phyloP scores from a whole-genome alignment of 2,113 vertebrate species.

The Pomatostomus ruficeps region DNA sequence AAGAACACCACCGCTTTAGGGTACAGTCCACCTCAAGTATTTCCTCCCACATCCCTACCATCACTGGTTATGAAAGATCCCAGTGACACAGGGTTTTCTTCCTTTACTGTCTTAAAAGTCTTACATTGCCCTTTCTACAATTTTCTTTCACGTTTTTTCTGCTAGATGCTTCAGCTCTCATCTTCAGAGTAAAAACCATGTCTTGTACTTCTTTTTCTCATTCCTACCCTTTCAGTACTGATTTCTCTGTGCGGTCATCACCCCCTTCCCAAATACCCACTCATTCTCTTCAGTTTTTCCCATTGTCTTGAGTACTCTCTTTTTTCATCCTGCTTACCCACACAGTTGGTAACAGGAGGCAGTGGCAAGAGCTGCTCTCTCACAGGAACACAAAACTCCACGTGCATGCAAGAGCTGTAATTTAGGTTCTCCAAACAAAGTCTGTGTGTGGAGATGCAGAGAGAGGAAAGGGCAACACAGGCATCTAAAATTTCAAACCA shows the following conservation, averaged over 20 bases:
- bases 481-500: not conserved
- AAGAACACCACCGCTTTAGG: not conserved
- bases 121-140: not conserved
- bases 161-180: not conserved
- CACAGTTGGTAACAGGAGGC: not conserved
- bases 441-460: accelerated
- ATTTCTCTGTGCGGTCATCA: not conserved
- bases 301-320: not conserved
- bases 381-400: not conserved
- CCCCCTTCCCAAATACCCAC: not conserved
- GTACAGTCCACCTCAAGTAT: not conserved
- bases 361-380: not conserved
- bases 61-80: not conserved
- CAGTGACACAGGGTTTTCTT: not conserved
- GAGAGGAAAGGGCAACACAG: not conserved
- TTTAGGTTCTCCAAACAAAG: not conserved
- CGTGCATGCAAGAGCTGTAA: accelerated
- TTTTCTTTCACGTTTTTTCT: not conserved
- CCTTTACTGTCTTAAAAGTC: not conserved
- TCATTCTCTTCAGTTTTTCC: accelerated
- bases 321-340: not conserved
- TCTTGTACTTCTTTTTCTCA: not conserved
- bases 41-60: not conserved
- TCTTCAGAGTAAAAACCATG: not conserved
- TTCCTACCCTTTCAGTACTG: not conserved